phyloP scores from a whole-genome alignment of 2,113 vertebrate species.

The Istiophorus platypterus region DNA sequence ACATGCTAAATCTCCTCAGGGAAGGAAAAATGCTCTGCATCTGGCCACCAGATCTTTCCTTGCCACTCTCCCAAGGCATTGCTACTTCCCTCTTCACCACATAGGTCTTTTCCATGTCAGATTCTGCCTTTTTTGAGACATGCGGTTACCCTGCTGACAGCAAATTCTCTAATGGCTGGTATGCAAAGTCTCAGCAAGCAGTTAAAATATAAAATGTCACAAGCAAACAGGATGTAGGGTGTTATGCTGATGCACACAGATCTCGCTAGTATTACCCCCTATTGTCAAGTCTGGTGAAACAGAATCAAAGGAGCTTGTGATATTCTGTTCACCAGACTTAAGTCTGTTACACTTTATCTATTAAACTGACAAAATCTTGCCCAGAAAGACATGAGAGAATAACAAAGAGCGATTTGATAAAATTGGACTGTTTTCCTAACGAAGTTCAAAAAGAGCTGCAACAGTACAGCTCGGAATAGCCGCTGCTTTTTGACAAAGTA shows the following conservation, averaged over 20 bases:
- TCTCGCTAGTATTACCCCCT: conserved; percentile 47
- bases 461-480: conserved; percentile 38
- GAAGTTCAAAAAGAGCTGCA: conserved; percentile 46
- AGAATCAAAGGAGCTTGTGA: conserved; percentile 29
- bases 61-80: conserved; percentile 76
- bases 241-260: conserved; percentile 37
- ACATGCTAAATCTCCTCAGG: conserved; percentile 73
- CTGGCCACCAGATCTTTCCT: conserved; percentile 83
- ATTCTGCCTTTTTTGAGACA: conserved; percentile 50
- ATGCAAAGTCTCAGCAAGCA: conserved; percentile 62
- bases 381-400: conserved; percentile 20
- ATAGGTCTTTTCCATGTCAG: conserved; percentile 68
- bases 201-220: conserved; percentile 67
- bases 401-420: conserved; percentile 36
- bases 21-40: conserved; percentile 76
- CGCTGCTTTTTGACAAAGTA: conserved; percentile 66
- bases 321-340: conserved; percentile 8
- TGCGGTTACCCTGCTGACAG: conserved; percentile 74
- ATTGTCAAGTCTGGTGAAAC: conserved; percentile 30
- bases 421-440: conserved; percentile 35
- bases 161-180: conserved; percentile 72
- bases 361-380: conserved; percentile 30
- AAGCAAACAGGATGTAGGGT: conserved; percentile 67
- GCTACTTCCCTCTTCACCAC: conserved; percentile 71
- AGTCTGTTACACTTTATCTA: conserved; percentile 23